Conservation (phyloP, 2,113 vertebrate species). For the Chroicocephalus ridibundus region DNA sequence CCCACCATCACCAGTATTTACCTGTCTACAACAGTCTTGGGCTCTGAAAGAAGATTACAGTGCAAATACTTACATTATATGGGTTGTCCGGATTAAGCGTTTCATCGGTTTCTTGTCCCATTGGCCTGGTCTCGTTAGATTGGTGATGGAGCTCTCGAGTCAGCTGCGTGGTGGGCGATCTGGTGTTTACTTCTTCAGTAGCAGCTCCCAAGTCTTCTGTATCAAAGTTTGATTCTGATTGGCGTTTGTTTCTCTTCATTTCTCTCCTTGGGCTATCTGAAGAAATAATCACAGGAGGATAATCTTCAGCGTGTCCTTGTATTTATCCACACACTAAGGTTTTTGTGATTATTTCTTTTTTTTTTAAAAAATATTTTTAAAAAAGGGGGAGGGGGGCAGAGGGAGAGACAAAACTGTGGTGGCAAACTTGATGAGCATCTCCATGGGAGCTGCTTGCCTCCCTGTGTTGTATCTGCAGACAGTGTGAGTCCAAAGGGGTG, state of each 20-base stretch:
- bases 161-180: neutral
- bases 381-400: neutral
- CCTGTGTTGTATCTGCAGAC: neutral
- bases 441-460: neutral
- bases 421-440: neutral
- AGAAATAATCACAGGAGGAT: neutral
- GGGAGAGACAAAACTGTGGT: neutral
- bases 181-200: conserved; percentile 63
- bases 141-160: conserved; percentile 45
- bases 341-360: neutral
- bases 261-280: conserved; percentile 84
- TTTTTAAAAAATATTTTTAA: neutral
- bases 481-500: neutral
- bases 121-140: conserved; percentile 60
- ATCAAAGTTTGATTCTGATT: conserved; percentile 53
- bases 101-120: conserved; percentile 67
- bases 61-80: conserved; percentile 83
- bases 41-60: neutral
- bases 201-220: conserved; percentile 34
- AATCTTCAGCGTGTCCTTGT: neutral
- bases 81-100: conserved; percentile 90
- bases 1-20: neutral
- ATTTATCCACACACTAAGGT: neutral
- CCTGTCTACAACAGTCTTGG: neutral
- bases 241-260: conserved; percentile 74